These are phyloP conservation scores for Megalops atlanticus DNA, from an alignment of 2,113 vertebrate species.

Conservation along the genomic window DNA sequence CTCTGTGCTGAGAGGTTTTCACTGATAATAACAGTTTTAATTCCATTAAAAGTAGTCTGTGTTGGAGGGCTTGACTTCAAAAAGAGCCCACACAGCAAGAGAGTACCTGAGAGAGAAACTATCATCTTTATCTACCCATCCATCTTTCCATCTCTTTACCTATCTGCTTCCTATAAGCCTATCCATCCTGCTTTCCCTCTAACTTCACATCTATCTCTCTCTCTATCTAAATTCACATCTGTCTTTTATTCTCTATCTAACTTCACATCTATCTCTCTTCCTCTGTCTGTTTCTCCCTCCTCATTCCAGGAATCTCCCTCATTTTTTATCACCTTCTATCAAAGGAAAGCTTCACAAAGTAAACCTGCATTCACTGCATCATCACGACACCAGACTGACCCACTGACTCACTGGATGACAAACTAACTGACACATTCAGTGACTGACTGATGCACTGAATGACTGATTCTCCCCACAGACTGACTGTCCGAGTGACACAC, in stretches of 20 bases:
- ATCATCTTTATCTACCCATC: neutral
- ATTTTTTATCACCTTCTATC: neutral
- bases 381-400: too few species aligned
- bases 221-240: conserved; percentile 31
- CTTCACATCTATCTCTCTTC: conserved; percentile 11
- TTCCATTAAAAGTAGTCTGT: conserved; percentile 71
- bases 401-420: too few species aligned
- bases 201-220: conserved; percentile 49
- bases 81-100: conserved; percentile 33
- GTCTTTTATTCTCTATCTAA: neutral
- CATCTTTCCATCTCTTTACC: neutral
- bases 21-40: conserved; percentile 53
- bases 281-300: conserved; percentile 12
- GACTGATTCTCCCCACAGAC: neutral
- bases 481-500: conserved; percentile 8
- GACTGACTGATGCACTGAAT: neutral
- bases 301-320: conserved; percentile 37
- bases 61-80: conserved; percentile 56
- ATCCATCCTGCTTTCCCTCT: conserved; percentile 44
- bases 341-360: neutral
- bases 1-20: conserved; percentile 55
- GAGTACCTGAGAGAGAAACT: conserved; percentile 22
- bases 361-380: neutral
- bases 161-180: conserved; percentile 34
- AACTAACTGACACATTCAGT: neutral